Conservation (phyloP, 2,113 vertebrate genomes). For the Baryphthengus martii region DNA sequence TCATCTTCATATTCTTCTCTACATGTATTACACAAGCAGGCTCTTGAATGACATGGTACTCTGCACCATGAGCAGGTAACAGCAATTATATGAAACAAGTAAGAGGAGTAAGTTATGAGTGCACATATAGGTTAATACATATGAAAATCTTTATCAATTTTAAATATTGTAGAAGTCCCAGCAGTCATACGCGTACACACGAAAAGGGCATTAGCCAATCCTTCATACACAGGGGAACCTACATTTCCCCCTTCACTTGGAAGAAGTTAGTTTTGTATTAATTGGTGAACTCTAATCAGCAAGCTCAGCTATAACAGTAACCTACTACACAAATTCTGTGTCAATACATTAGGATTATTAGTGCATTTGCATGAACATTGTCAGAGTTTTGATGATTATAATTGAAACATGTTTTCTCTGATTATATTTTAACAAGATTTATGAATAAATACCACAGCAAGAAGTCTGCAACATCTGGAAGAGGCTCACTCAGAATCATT, state of each 20-base stretch:
- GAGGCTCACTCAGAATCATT: not conserved
- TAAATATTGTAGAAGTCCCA: not conserved
- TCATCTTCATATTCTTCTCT: not conserved
- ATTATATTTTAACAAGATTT: slow-evolving; percentile 51
- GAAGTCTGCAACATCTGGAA: slow-evolving; percentile 23
- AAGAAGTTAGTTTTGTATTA: not conserved
- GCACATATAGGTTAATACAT: accelerated
- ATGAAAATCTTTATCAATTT: not conserved
- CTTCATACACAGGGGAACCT: not conserved
- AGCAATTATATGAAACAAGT: not conserved
- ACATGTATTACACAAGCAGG: not conserved
- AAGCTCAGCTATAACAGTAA: not conserved
- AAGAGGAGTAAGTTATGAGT: not conserved
- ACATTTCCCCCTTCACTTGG: not conserved
- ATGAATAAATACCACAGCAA: slow-evolving; percentile 36
- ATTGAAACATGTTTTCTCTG: slow-evolving; percentile 16
- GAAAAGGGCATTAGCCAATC: not conserved
- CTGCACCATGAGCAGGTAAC: not conserved
- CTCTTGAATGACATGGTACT: not conserved
- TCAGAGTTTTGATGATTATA: slow-evolving; percentile 20
- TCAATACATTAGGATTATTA: not conserved
- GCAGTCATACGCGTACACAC: not conserved
- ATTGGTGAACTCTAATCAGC: not conserved
- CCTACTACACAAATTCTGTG: not conserved
- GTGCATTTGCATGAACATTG: not conserved